Evolutionary conservation across 2,113 vertebrate genomes (phyloP), one percentile per base, ranked within the genome.

Genomic region (Gadus macrocephalus): DNA sequence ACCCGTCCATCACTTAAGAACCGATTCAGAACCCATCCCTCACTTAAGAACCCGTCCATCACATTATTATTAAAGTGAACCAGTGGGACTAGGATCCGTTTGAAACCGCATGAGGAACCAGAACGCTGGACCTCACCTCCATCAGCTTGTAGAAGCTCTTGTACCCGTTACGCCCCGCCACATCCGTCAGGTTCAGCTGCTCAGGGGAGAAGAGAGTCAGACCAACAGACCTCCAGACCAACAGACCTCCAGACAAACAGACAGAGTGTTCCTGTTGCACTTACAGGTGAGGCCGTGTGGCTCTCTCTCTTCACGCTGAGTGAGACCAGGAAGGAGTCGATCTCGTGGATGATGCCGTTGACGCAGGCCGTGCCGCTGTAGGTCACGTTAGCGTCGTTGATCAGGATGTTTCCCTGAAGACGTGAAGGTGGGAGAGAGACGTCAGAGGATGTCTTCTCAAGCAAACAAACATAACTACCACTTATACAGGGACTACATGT

Each of bases 271-370:
- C 64, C 79, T 49, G 60, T 71, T 2, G 82, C 72, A 35, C 31
- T 4, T 7, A 35, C 31, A 6, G 31, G 31, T 35, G 31, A 35
- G 31, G 31, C 4, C 4, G 31, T 5, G 31, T 35, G 31, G 31
- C 31, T 4, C 6, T 7, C 4, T 6, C 80, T 60, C 60, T 91
- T 76, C 55, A 90, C 28, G 1, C 73, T 81, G 2, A 89, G 64
- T 2, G 94, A 93, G 61, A 90, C 70, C 55, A 98, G 88, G 19
- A 96, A 12, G 14, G 78, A 89, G 83, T 95, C 87, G 67, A 98
- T 93, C 80, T 94, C 67, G 9, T 99, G 93, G 74, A 97, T 91
- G 68, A 98, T 90, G 0, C 97, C 96, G 2, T 99, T 99, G 14
- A 87, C 81, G 61, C 87, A 87, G 79, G 94, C 62, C 22, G 69